Percentiles rank a stretch among this genome's conserved stretches.
These are phyloP conservation scores for Orientallactaga bullata DNA, from an alignment of 2,113 vertebrate genomes.

Conservation along the genomic window DNA sequence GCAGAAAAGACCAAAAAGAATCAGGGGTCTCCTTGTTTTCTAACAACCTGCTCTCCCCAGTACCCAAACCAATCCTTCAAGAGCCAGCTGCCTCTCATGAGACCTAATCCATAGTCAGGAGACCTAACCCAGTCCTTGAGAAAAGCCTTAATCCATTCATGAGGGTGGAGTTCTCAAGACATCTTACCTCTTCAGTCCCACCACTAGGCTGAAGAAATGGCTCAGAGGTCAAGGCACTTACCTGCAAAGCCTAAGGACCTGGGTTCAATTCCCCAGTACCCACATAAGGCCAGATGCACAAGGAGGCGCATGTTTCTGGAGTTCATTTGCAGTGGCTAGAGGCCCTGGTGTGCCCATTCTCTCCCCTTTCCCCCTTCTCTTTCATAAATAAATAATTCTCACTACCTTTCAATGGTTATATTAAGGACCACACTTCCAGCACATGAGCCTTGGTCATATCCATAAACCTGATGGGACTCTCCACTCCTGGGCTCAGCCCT, in stretches of 20 bases:
- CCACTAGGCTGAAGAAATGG: too few relatives aligned
- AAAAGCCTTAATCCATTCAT: not conserved
- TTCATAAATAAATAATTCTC: too few relatives aligned
- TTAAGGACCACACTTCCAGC: not conserved
- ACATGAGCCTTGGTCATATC: not conserved
- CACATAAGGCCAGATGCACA: too few relatives aligned
- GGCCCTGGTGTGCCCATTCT: too few relatives aligned
- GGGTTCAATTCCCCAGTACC: too few relatives aligned
- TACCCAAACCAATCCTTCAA: not conserved
- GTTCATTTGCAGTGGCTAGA: too few relatives aligned
- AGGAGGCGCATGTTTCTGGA: too few relatives aligned
- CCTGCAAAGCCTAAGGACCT: too few relatives aligned
- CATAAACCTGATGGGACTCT: not conserved
- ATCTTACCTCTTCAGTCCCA: not conserved
- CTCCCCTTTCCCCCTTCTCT: too few relatives aligned
- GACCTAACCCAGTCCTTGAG: not conserved
- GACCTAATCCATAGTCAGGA: not conserved
- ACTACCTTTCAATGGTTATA: not conserved
- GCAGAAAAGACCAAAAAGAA: not conserved
- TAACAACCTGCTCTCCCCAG: not conserved
- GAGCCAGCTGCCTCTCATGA: not conserved
- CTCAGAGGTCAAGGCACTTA: too few relatives aligned
- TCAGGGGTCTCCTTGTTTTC: not conserved
- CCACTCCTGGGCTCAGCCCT: not conserved
- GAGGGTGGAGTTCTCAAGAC: too few relatives aligned